A percentile compares a stretch with the other conserved stretches of the same genome.
phyloP scores from a whole-genome alignment of 2,797 vertebrate genomes.

The Anisognathus igniventris region DNA sequence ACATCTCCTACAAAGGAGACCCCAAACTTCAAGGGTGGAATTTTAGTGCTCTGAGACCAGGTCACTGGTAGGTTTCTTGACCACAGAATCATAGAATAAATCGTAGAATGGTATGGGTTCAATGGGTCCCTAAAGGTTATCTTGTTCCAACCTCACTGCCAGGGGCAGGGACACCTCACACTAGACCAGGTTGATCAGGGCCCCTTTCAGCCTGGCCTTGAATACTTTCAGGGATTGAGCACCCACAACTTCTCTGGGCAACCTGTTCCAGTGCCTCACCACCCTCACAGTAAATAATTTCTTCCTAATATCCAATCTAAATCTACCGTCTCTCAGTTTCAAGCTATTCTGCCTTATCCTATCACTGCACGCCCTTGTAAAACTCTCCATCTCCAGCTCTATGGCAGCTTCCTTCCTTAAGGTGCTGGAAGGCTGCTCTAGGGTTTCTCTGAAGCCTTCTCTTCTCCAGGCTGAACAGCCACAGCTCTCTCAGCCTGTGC shows the following conservation, averaged over 20 bases:
- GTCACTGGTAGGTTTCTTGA: not conserved
- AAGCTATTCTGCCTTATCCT: not conserved
- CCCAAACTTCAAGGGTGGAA: not conserved
- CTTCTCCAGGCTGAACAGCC: not conserved
- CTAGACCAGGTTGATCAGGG: not conserved
- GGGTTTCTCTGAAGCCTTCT: not conserved
- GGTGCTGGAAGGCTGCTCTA: not conserved
- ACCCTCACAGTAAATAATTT: not conserved
- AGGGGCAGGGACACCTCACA: not conserved
- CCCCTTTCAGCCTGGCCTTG: not conserved
- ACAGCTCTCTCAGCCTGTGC: not conserved
- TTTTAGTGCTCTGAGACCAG: not conserved
- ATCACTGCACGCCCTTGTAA: not conserved
- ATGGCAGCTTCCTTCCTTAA: not conserved
- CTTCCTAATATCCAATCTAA: not conserved
- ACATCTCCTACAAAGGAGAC: not conserved
- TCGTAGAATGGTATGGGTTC: not conserved
- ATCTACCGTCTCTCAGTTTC: not conserved
- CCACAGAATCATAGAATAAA: not conserved
- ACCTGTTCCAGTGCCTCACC: not conserved
- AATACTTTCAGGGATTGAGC: not conserved
- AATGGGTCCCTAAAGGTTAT: not conserved
- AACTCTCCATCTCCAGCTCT: not conserved
- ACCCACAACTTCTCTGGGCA: not conserved
- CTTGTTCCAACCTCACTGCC: not conserved